phyloP scores from a whole-genome alignment of 2,113 vertebrate genomes.

The Crotophaga sulcirostris region DNA sequence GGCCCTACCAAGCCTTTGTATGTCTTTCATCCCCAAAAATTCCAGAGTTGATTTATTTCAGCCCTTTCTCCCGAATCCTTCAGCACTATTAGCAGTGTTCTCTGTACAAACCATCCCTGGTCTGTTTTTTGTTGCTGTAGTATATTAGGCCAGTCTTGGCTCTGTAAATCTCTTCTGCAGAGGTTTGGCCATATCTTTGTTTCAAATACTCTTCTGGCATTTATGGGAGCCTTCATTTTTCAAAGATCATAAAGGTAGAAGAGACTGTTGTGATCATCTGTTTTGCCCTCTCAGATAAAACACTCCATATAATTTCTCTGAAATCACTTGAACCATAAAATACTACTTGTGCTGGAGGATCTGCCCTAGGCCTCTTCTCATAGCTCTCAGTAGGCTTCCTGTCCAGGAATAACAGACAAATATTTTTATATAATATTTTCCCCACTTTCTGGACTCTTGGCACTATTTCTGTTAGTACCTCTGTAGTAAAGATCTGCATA shows the following conservation, averaged over 20 bases:
- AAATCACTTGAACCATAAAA: background rate
- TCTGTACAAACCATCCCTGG: background rate
- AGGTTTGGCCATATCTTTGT: background rate
- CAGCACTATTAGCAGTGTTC: background rate
- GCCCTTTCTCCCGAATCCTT: background rate
- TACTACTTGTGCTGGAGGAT: background rate
- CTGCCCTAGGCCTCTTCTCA: background rate
- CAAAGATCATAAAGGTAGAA: background rate
- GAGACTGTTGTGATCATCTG: background rate
- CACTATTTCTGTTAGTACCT: background rate
- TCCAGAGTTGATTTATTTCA: background rate
- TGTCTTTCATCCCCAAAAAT: background rate
- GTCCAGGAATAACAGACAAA: background rate
- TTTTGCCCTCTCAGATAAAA: background rate
- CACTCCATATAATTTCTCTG: background rate
- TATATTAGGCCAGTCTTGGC: background rate
- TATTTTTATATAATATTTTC: background rate
- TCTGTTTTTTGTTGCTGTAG: background rate
- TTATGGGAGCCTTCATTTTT: conserved; percentile 3
- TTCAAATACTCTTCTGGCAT: background rate
- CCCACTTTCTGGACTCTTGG: background rate
- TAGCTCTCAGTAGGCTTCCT: background rate
- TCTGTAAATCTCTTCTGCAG: conserved; percentile 4
- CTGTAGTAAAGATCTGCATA: background rate
- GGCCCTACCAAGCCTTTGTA: background rate